A percentile compares a stretch with the other conserved stretches of the same genome.
Evolutionary conservation across 53 echinoderm and acorn worm genomes (phyloP).

Genomic region (Actinopyga echinites): DNA sequence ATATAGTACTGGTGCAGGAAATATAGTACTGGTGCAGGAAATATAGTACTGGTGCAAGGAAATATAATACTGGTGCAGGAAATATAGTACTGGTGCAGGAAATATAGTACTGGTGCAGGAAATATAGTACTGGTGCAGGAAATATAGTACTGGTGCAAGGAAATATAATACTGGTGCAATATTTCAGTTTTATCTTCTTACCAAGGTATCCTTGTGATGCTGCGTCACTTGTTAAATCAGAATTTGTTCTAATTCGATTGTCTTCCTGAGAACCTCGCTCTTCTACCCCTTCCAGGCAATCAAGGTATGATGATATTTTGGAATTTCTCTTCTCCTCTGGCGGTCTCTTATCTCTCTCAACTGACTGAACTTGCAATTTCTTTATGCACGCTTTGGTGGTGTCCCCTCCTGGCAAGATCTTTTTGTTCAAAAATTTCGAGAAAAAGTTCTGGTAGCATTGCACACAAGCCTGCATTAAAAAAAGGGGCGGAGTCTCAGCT

Average conservation of each 20-base stretch:
- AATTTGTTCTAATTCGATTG: constrained; percentile 59
- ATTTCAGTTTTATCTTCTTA: constrained; percentile 21
- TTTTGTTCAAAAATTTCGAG: constrained; percentile 82
- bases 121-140: too few species aligned
- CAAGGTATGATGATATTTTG: constrained; percentile 17
- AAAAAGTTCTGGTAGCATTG: constrained; percentile 95
- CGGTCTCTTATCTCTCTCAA: constrained; percentile 24
- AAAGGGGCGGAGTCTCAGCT: constrained; percentile 75
- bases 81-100: too few species aligned
- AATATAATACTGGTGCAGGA: too few species aligned
- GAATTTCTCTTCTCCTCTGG: constrained; percentile 18
- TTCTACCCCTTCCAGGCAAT: constrained; percentile 27
- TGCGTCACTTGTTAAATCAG: constrained; percentile 73
- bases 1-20: too few species aligned
- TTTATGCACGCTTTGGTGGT: constrained; percentile 65
- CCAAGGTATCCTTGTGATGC: constrained; percentile 66
- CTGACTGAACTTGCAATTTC: constrained; percentile 63
- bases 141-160: too few species aligned
- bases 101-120: too few species aligned
- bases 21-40: too few species aligned
- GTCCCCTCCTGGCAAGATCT: constrained; percentile 85
- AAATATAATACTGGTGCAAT: too few species aligned
- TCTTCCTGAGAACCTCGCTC: not conserved
- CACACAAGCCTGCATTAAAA: constrained; percentile 97
- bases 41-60: too few species aligned